phyloP scores from a whole-genome alignment of 2,113 vertebrate genomes.

The Cebus imitator region DNA sequence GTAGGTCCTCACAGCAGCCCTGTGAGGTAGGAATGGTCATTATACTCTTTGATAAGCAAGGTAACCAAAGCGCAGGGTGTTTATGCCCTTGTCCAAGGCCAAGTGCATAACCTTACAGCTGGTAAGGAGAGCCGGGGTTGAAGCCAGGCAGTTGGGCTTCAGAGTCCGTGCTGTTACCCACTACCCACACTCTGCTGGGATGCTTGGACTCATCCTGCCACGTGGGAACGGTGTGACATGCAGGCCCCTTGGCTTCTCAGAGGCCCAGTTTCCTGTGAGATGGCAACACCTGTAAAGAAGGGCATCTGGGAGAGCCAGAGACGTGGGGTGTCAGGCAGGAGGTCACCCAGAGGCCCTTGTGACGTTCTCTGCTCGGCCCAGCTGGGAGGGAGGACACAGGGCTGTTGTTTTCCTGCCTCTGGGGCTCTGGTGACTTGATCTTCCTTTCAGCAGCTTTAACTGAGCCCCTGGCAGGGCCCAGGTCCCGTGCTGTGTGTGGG shows the following conservation, averaged over 20 bases:
- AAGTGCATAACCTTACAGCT: not conserved
- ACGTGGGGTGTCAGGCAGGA: not conserved
- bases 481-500: not conserved
- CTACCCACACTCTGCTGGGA: not conserved
- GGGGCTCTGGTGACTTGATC: not conserved
- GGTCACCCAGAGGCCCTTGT: not conserved
- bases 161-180: not conserved
- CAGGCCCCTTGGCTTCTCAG: not conserved
- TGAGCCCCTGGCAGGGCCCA: not conserved
- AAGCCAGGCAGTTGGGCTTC: not conserved
- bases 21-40: not conserved
- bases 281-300: not conserved
- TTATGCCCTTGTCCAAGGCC: not conserved
- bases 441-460: not conserved
- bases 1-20: not conserved
- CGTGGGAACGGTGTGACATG: fast-evolving
- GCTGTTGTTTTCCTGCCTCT: not conserved
- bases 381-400: not conserved
- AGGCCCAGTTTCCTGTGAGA: not conserved
- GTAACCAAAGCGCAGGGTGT: not conserved
- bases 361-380: not conserved
- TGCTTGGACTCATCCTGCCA: not conserved
- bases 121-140: no score
- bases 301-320: not conserved
- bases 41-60: not conserved